These are phyloP conservation scores for Myiozetetes cayanensis DNA, from an alignment of 2,113 vertebrate genomes.

Conservation along the genomic window DNA sequence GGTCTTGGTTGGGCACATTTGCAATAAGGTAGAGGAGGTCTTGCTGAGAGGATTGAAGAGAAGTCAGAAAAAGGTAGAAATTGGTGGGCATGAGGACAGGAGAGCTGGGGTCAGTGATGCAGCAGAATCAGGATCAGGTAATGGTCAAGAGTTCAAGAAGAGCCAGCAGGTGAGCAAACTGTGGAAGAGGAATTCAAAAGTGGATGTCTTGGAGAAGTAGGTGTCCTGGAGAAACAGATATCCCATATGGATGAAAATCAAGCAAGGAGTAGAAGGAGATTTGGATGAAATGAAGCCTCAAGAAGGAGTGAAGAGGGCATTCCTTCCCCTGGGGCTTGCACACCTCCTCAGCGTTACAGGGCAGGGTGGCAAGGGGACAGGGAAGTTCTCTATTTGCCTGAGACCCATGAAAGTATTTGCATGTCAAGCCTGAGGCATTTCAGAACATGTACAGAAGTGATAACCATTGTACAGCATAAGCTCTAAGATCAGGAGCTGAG, in stretches of 20 bases:
- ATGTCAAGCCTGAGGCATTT: background rate
- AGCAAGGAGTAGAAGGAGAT: background rate
- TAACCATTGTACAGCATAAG: background rate
- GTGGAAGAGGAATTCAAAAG: background rate
- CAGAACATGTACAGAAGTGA: background rate
- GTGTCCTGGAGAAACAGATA: background rate
- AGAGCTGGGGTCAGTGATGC: background rate
- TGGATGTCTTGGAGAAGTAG: background rate
- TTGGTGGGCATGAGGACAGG: background rate
- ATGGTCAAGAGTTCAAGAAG: background rate
- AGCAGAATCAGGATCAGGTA: background rate
- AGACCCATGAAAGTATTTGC: background rate
- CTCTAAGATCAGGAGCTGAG: background rate
- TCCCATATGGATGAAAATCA: background rate
- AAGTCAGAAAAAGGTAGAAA: background rate
- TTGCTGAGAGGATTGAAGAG: background rate
- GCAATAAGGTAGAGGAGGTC: background rate
- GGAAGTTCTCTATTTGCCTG: background rate
- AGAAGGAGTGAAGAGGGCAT: background rate
- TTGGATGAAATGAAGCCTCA: background rate
- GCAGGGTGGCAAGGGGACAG: rapidly evolving
- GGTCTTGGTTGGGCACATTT: background rate
- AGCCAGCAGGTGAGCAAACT: background rate
- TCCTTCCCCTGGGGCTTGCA: background rate
- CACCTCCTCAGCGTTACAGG: rapidly evolving